Percentiles rank a stretch among this genome's conserved stretches.
Evolutionary conservation across 2,113 vertebrate genomes (phyloP).

Genomic region (Oncorhynchus masou): DNA sequence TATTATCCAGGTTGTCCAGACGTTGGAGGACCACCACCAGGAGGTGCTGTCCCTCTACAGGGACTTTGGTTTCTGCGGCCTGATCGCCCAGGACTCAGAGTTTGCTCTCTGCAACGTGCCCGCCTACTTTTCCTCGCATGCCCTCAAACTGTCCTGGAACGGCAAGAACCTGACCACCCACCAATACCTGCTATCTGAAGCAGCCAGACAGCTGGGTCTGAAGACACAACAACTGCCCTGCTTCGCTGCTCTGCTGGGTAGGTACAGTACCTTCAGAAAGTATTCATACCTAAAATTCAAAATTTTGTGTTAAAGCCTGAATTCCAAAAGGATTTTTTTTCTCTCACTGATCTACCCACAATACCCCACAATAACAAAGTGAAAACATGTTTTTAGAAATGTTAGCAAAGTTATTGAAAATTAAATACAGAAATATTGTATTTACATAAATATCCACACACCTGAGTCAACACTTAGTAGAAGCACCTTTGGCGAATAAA

Average conservation of each 20-base stretch:
- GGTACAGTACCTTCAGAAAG: not conserved
- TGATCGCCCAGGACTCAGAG: slow-evolving; percentile 91
- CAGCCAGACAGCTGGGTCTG: slow-evolving; percentile 88
- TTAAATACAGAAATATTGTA: too few species aligned
- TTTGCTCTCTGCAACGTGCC: slow-evolving; percentile 90
- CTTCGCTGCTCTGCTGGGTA: slow-evolving; percentile 90
- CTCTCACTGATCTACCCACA: too few species aligned
- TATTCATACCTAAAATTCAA: too few species aligned
- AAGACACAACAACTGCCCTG: slow-evolving; percentile 87
- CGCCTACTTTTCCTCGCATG: slow-evolving; percentile 88
- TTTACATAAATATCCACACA: too few species aligned
- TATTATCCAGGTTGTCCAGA: slow-evolving; percentile 84
- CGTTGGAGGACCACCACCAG: slow-evolving; percentile 91
- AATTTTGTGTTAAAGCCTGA: too few species aligned
- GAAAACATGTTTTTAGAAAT: too few species aligned
- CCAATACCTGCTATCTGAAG: slow-evolving; percentile 90
- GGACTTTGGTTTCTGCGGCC: slow-evolving; percentile 87
- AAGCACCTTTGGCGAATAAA: too few species aligned
- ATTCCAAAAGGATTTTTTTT: too few species aligned
- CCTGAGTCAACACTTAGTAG: too few species aligned
- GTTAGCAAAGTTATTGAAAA: too few species aligned
- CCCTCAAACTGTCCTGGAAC: slow-evolving; percentile 92
- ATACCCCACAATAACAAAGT: too few species aligned
- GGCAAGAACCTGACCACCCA: slow-evolving; percentile 93
- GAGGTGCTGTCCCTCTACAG: slow-evolving; percentile 90